phyloP scores from a whole-genome alignment of 53 echinoderm and acorn worm genomes.

The Holothuria scabra region DNA sequence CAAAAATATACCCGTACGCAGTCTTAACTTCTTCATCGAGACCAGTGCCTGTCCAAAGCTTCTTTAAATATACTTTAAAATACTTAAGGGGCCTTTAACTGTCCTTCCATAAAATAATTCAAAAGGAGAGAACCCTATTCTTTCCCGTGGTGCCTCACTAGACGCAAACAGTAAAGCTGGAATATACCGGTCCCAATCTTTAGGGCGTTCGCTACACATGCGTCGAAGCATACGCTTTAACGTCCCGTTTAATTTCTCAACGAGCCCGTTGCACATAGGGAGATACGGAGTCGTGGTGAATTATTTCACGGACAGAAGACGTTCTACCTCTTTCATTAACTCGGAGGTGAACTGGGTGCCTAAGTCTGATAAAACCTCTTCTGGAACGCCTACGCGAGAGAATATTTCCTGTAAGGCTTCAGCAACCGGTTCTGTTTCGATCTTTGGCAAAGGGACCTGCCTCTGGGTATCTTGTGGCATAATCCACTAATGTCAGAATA shows the following conservation, averaged over 20 bases:
- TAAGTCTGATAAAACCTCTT: conserved; percentile 62
- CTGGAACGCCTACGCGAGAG: conserved; percentile 56
- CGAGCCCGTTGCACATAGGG: conserved; percentile 72
- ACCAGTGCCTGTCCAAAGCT: conserved; percentile 57
- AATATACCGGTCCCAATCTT: conserved; percentile 71
- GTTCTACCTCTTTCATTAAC: conserved; percentile 52
- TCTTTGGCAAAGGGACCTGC: conserved; percentile 58
- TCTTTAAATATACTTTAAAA: conserved; percentile 63
- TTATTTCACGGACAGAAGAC: conserved; percentile 63
- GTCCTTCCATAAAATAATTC: conserved; percentile 68
- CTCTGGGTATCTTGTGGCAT: conserved; percentile 50
- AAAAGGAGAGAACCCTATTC: conserved; percentile 68
- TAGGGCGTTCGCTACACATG: conserved; percentile 63
- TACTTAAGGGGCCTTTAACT: conserved; percentile 67
- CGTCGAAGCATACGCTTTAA: conserved; percentile 64
- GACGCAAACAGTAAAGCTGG: conserved; percentile 72
- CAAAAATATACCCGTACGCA: conserved; percentile 69
- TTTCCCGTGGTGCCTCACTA: conserved; percentile 68
- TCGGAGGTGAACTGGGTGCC: conserved; percentile 71
- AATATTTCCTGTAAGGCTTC: conserved; percentile 74
- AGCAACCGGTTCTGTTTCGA: conserved; percentile 62
- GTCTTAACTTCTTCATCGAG: conserved; percentile 59
- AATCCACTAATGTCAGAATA: conserved; percentile 48
- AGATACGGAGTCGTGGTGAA: conserved; percentile 72
- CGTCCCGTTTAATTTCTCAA: conserved; percentile 73